These are phyloP conservation scores for Marronus borbonicus DNA, from an alignment of 2,888 invertebrate genomes.

Conservation along the genomic window DNA sequence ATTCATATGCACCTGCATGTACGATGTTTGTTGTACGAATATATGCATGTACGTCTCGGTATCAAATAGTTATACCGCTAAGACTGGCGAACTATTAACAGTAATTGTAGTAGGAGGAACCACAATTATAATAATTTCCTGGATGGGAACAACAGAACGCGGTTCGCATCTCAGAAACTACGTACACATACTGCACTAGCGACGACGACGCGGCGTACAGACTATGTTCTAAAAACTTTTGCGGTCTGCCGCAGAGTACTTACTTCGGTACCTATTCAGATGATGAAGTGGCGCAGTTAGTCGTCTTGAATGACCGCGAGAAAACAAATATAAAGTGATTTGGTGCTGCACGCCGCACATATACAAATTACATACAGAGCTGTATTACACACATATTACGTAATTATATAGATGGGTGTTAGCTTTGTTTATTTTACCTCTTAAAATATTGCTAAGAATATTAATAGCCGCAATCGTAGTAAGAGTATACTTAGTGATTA, in stretches of 20 bases:
- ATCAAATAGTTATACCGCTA: constrained; percentile 16
- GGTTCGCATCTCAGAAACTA: constrained; percentile 20
- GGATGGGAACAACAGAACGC: constrained; percentile 33
- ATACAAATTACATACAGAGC: no score
- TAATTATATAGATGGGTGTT: no score
- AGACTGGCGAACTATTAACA: constrained; percentile 54
- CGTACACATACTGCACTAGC: background rate
- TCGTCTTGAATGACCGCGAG: constrained; percentile 1
- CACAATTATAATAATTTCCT: constrained; percentile 59
- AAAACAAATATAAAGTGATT: background rate
- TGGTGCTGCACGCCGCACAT: no score
- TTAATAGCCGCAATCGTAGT: no score
- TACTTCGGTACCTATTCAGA: constrained; percentile 15
- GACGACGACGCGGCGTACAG: background rate
- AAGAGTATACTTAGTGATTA: no score
- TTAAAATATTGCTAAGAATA: no score
- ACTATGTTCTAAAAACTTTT: constrained; percentile 11
- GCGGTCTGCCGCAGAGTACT: constrained; percentile 41
- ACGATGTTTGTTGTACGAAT: background rate
- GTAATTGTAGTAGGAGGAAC: constrained; percentile 58
- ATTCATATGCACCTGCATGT: background rate
- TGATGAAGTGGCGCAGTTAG: constrained; percentile 1
- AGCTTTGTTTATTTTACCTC: no score
- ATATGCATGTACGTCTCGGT: background rate
- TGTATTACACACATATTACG: no score